These are phyloP conservation scores for Ichneumon xanthorius DNA, from an alignment of 2,888 invertebrate genomes.

Conservation along the genomic window DNA sequence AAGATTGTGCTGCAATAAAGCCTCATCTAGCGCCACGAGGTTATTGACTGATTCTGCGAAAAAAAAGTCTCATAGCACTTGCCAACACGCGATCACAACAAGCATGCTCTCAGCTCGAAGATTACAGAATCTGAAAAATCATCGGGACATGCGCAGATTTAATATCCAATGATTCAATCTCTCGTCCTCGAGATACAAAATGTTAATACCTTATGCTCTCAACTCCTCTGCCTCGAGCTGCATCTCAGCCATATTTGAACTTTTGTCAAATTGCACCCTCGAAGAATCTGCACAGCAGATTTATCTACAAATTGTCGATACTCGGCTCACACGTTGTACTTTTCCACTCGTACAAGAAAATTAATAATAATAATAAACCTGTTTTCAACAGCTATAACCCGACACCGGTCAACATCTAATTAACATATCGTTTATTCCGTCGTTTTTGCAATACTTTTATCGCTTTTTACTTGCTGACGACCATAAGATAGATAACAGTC, in stretches of 20 bases:
- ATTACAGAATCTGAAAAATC: conserved; percentile 46
- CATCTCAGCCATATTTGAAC: not conserved
- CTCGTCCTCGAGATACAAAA: not conserved
- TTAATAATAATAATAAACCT: not conserved
- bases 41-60: conserved; percentile 27
- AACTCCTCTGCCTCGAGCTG: not conserved
- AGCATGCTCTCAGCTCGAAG: not conserved
- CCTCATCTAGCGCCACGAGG: not conserved
- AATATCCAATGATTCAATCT: not conserved
- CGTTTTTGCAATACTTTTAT: not conserved
- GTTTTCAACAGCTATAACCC: not conserved
- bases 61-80: not conserved
- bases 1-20: not conserved
- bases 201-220: not conserved
- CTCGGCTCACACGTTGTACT: not conserved
- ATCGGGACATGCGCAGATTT: not conserved
- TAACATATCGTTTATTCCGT: not conserved
- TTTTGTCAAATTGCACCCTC: not conserved
- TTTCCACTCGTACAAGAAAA: not conserved
- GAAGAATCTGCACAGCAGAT: not conserved
- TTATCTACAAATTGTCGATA: not conserved
- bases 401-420: not conserved
- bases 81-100: not conserved
- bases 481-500: not conserved
- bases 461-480: not conserved